Base-by-base conservation (phyloP, 2,113 vertebrate genomes). In the Sceloporus undulatus region DNA sequence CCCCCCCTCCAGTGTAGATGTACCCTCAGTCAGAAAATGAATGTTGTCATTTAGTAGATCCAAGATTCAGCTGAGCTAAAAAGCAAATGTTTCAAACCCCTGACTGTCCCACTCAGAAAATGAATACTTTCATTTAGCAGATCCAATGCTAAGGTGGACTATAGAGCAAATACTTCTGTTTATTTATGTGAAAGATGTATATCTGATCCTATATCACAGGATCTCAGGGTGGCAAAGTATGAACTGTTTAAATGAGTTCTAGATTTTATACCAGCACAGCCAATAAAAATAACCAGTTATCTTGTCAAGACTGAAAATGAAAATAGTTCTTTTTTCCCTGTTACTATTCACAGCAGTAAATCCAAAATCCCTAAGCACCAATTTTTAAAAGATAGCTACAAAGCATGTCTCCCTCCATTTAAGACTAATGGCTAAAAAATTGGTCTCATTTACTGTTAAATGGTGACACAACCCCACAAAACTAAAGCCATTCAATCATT, bases 31-130 rank as follows among this genome's bases (percentile, higher is more conserved):
- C 48, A 48, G 48, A 48, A 48, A 48, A 48, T 48, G 48, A 48
- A 48, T 48, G 7, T 48, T 48, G 48, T 48, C 48, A 48, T 48
- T 48, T 48, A 48, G 48, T 7, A 48, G 48, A 7, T 48, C 2
- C 48, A 48, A 48, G 5, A 48, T 48, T 48, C 5, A 48, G 48
- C 7, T 48, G 48, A 7, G 48, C 48, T 48, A 48, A 48, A 48
- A 7, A 48, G 48, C 48, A 48, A 48, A 48, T 48, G 7, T 48
- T 48, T 48, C 48, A 48, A 48, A 71, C n/a, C 27, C 25, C 27
- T 71, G 86, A 91, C 70, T 42, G 79, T 92, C 70, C 78, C 66
- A 89, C 83, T 78, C 82, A 59, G 9, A 92, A 94, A 96, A 85
- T 40, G 0, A 9, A 91, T 91, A 54, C 52, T 73, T 1, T 80